Evolutionary conservation across 2,888 invertebrate species (phyloP).

Genomic region (Apeira syringaria): DNA sequence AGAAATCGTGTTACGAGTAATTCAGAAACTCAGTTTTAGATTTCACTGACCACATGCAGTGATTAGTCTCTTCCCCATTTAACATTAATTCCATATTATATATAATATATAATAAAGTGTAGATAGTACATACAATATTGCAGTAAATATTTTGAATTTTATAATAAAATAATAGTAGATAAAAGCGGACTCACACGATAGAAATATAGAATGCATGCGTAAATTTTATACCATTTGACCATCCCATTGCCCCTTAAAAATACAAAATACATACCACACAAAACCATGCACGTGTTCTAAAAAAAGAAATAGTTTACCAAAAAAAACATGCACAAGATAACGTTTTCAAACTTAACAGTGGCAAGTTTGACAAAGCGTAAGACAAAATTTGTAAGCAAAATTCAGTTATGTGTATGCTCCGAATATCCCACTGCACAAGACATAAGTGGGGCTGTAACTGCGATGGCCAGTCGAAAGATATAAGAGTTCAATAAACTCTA

Average conservation of each 20-base stretch:
- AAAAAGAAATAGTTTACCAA: constrained; percentile 6
- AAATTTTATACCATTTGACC: constrained; percentile 22
- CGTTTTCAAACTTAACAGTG: constrained; percentile 14
- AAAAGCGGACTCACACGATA: constrained; percentile 29
- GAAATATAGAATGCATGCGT: constrained; percentile 20
- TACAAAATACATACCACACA: constrained; percentile 11
- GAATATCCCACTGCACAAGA: no score
- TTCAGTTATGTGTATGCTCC: no score
- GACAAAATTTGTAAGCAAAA: not conserved
- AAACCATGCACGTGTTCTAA: constrained; percentile 19
- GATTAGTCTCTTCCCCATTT: constrained; percentile 5
- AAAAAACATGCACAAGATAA: constrained; percentile 1
- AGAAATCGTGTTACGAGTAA: constrained; percentile 19
- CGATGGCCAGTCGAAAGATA: no score
- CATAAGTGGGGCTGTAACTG: no score
- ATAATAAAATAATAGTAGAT: constrained; percentile 3
- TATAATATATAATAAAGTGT: constrained; percentile 11
- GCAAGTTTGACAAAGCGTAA: not conserved
- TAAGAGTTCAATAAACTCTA: no score
- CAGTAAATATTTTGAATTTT: constrained; percentile 6
- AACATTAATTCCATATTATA: constrained; percentile 12
- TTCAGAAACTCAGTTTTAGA: constrained; percentile 7
- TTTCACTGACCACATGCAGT: constrained; percentile 22
- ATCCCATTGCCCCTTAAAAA: constrained; percentile 25
- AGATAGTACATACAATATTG: constrained; percentile 18